Percentiles rank a stretch among this genome's conserved stretches.
These are phyloP conservation scores for Gallinago nigripennis DNA, from an alignment of 2,797 vertebrate genomes.

Conservation along the genomic window DNA sequence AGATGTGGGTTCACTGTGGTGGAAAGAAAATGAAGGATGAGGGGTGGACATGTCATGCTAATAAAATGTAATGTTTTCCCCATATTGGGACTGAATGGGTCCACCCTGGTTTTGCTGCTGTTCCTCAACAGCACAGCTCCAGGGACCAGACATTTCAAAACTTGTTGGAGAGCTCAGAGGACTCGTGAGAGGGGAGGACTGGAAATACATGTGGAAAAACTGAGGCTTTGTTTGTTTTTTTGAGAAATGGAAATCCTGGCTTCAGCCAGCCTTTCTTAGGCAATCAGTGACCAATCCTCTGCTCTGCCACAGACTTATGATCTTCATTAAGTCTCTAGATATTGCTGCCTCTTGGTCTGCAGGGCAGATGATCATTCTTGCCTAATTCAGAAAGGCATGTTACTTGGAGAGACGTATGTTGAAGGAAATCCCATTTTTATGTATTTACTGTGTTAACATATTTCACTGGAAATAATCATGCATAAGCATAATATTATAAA, in stretches of 20 bases:
- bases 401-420: neutral
- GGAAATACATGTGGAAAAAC: neutral
- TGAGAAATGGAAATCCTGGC: neutral
- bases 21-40: neutral
- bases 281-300: neutral
- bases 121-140: neutral
- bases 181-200: neutral
- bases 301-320: neutral
- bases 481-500: neutral
- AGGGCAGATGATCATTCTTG: neutral
- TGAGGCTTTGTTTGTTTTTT: neutral
- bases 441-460: neutral
- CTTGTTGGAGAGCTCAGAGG: accelerated
- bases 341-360: neutral
- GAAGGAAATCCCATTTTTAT: neutral
- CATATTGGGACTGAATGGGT: neutral
- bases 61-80: neutral
- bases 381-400: neutral
- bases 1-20: neutral
- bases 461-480: neutral
- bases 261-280: neutral
- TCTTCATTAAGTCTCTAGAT: neutral
- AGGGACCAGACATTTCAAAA: neutral
- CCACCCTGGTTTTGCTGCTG: neutral
- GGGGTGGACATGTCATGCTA: neutral